Base-by-base conservation (phyloP, 2,113 vertebrate species). In the Sigmodon hispidus region DNA sequence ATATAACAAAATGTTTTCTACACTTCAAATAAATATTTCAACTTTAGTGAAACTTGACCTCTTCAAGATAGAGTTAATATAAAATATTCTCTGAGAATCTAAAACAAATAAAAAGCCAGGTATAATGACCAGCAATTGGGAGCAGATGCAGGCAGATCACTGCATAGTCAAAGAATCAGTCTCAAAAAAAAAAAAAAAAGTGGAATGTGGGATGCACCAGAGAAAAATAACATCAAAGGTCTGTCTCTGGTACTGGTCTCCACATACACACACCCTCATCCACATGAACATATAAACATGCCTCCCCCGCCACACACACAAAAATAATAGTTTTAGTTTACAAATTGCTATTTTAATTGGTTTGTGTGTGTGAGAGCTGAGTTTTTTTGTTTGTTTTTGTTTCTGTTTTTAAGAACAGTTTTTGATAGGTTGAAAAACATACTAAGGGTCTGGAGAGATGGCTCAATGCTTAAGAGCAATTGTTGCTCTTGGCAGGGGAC, bases 1-100 rank as follows among this genome's bases (percentile, higher is more conserved):
- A 90, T 73, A 59, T 96, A 94, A 90, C 24, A 87, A 83, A 93
- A 93, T 57, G 43, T 31, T 70, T 90, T 77, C 34, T 94, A 94
- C 67, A n/a, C 85, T 67, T 91, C 67, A 92, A 92, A 80, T 85
- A 91, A 96, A 87, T 52, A 94, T 61, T 81, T 31, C 92, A 90
- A 91, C n/a, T 96, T 91, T 59, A 93, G 31, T 87, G 26, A 83
- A 73, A 36, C 31, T 50, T 50, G 45, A 69, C 63, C 34, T 7
- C 90, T 95, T 87, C 63, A 77, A 94, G 93, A 94, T 40, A 90
- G 4, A 67, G 83, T 24, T 67, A 43, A 48, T 89, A 79, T 40
- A 89, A 96, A 90, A 87, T 43, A 93, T 52, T 67, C 19, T 10
- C 7, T 26, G 26, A 75, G 34, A 92, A 75, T 63, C 59, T 48